Conservation (phyloP, 2,113 vertebrate species). For the Bagarius yarrelli region DNA sequence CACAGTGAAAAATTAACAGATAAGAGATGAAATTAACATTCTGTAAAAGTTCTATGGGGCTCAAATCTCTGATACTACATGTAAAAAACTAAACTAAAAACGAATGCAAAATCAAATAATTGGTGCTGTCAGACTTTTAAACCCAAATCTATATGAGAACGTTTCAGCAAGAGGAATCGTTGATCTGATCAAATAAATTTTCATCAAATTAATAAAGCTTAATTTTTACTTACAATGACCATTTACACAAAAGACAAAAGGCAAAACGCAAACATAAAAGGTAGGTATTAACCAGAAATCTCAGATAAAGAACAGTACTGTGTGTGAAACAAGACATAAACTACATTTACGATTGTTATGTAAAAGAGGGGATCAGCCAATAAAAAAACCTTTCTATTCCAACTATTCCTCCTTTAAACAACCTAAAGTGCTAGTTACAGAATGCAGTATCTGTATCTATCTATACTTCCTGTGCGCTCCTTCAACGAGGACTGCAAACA, state of each 20-base stretch:
- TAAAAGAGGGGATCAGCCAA: background rate
- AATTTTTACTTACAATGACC: no score
- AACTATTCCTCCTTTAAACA: background rate
- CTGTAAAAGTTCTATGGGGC: background rate
- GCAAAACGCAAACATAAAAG: background rate
- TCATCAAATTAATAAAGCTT: background rate
- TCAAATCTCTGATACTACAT: background rate
- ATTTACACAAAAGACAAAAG: background rate
- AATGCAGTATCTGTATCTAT: background rate
- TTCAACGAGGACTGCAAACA: slow-evolving; percentile 9
- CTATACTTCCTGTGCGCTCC: slow-evolving; percentile 12
- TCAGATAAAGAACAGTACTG: background rate
- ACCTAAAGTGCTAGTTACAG: slow-evolving; percentile 9
- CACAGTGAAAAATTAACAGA: background rate
- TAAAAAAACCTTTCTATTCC: background rate
- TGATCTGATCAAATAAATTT: background rate
- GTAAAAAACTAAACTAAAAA: background rate
- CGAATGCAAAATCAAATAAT: background rate
- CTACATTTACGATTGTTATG: background rate
- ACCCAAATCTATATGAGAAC: background rate
- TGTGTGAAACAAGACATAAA: no score
- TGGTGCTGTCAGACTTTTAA: background rate
- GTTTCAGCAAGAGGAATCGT: background rate
- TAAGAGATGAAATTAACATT: no score
- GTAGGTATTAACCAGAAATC: background rate